These are phyloP conservation scores for Eupithecia inturbata DNA, from an alignment of 2,888 invertebrate species.

Conservation along the genomic window DNA sequence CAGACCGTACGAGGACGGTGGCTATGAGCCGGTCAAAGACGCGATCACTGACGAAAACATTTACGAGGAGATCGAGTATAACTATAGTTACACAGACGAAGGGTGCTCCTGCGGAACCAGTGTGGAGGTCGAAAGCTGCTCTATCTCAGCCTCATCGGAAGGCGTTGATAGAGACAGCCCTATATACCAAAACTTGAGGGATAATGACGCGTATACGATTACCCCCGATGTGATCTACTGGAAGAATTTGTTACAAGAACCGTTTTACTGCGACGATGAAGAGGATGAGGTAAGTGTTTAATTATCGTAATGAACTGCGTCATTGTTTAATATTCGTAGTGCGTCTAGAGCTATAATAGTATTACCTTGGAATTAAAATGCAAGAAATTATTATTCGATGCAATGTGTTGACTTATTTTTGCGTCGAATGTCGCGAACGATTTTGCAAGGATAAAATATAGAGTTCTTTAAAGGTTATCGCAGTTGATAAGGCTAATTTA, in stretches of 20 bases:
- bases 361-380: constrained; percentile 40
- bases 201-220: constrained; percentile 78
- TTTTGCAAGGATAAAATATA: neutral
- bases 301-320: constrained; percentile 30
- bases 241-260: constrained; percentile 79
- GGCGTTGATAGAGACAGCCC: constrained; percentile 76
- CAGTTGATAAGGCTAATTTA: neutral
- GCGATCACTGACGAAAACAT: constrained; percentile 78
- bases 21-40: constrained; percentile 78
- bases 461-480: constrained; percentile 6
- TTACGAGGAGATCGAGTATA: constrained; percentile 79
- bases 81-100: constrained; percentile 73
- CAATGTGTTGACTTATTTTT: constrained; percentile 17
- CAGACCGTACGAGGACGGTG: constrained; percentile 72
- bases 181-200: constrained; percentile 76
- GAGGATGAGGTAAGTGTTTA: constrained; percentile 78
- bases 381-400: constrained; percentile 29
- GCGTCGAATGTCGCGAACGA: neutral
- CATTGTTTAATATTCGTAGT: constrained; percentile 28
- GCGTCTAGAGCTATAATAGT: constrained; percentile 26
- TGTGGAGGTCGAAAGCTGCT: constrained; percentile 78
- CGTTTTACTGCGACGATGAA: constrained; percentile 82
- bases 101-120: constrained; percentile 79
- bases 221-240: constrained; percentile 81
- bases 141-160: constrained; percentile 77